phyloP scores from a whole-genome alignment of 2,113 vertebrate genomes.

The Corythornis cristatus region DNA sequence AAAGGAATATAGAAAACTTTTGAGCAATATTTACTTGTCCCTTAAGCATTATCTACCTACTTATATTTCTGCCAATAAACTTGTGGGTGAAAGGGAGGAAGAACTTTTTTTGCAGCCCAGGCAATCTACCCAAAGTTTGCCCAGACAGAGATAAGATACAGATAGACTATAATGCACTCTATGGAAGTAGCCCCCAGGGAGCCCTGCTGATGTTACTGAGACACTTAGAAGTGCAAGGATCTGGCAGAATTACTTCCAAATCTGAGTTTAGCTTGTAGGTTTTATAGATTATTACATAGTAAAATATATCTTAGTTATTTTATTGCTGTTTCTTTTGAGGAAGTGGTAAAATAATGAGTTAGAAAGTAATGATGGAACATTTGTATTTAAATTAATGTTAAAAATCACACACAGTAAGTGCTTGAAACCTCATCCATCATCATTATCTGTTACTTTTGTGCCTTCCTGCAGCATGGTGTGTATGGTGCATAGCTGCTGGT shows the following conservation, averaged over 20 bases:
- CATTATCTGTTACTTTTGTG: background rate
- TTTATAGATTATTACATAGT: background rate
- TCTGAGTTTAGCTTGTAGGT: background rate
- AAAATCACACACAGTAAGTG: background rate
- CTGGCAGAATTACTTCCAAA: background rate
- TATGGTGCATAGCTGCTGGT: background rate
- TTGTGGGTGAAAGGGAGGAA: accelerated
- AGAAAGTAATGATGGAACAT: background rate
- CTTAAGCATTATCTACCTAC: background rate
- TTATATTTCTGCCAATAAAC: background rate
- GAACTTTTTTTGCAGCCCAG: background rate
- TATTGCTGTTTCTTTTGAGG: background rate
- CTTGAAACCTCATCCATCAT: background rate
- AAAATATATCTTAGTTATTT: background rate
- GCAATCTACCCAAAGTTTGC: background rate
- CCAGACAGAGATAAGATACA: background rate
- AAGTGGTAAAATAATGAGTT: background rate
- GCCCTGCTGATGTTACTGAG: background rate
- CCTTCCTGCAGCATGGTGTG: background rate
- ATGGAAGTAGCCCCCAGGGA: background rate
- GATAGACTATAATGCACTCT: background rate
- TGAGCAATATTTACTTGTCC: background rate
- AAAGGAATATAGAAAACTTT: background rate
- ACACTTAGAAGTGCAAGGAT: background rate
- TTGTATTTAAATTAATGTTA: background rate